These are phyloP conservation scores for Leucophenga varia DNA, from an alignment of 1,140 invertebrate genomes.

Conservation along the genomic window DNA sequence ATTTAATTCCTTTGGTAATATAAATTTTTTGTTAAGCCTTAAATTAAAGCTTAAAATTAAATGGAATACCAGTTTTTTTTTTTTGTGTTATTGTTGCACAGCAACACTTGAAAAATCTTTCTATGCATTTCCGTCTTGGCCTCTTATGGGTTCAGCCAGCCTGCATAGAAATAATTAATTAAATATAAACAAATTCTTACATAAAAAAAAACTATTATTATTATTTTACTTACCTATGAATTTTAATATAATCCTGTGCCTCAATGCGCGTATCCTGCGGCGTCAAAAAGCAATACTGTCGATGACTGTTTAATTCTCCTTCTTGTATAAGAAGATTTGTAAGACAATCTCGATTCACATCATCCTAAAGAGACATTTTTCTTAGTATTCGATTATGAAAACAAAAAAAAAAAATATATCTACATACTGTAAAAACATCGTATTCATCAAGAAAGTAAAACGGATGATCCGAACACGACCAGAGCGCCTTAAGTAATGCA, in stretches of 20 bases:
- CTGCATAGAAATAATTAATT: too few species aligned
- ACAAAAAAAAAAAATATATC: conserved; percentile 15
- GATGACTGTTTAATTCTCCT: conserved; percentile 61
- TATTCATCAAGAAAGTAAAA: conserved; percentile 98
- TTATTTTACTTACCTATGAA: conserved; percentile 57
- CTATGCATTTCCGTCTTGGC: too few species aligned
- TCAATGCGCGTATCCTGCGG: conserved; percentile 69
- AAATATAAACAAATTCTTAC: too few species aligned
- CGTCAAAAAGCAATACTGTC: conserved; percentile 77
- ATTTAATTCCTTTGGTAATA: too few species aligned
- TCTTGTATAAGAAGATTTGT: conserved; percentile 69
- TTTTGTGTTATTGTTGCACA: too few species aligned
- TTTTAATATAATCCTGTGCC: conserved; percentile 59
- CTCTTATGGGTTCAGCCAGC: too few species aligned
- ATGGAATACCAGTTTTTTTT: too few species aligned
- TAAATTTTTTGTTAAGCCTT: too few species aligned
- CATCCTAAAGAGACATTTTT: too few species aligned
- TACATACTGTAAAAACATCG: conserved; percentile 92
- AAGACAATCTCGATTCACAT: conserved; percentile 70
- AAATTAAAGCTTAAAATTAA: too few species aligned
- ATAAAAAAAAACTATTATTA: neutral
- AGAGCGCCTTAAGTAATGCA: conserved; percentile 89
- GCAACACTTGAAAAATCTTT: too few species aligned
- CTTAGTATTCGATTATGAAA: conserved; percentile 1
- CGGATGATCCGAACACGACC: conserved; percentile 87